These are phyloP conservation scores for Ianthella basta DNA, from an alignment of 37 sponge, comb jelly and placozoan species.

Conservation along the genomic window DNA sequence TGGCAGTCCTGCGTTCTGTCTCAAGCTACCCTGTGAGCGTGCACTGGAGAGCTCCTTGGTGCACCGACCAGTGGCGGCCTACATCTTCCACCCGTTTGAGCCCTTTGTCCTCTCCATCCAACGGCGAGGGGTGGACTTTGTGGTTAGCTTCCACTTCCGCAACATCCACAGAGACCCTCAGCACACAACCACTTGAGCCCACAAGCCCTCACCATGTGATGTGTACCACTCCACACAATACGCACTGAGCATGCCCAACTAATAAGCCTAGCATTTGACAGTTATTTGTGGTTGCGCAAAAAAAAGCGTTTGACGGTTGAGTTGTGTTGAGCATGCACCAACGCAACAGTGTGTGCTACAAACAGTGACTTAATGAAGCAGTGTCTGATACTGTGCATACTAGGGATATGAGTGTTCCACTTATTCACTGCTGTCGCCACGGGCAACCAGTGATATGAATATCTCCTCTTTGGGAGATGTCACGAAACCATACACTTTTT, in stretches of 20 bases:
- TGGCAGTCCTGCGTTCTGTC: conserved; percentile 46
- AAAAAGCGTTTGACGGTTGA: too few species aligned
- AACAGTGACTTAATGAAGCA: too few species aligned
- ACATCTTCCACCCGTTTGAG: conserved; percentile 92
- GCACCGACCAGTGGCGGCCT: conserved; percentile 75
- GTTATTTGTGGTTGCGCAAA: too few species aligned
- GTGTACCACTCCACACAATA: conserved; percentile 43
- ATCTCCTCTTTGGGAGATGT: conserved; percentile 58
- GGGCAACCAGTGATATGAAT: background rate
- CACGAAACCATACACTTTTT: conserved; percentile 69
- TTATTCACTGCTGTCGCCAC: background rate
- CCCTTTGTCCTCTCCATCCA: conserved; percentile 94
- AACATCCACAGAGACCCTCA: conserved; percentile 21
- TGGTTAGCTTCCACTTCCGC: conserved; percentile 86
- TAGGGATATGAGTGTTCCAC: too few species aligned
- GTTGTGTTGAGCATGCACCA: too few species aligned
- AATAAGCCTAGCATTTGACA: too few species aligned
- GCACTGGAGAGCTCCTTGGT: too few species aligned
- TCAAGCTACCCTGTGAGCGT: conserved; percentile 6
- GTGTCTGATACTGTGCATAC: too few species aligned
- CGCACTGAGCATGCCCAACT: too few species aligned
- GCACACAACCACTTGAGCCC: conserved; percentile 32
- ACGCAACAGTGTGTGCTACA: too few species aligned
- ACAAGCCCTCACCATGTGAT: conserved; percentile 48
- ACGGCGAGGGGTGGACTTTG: conserved; percentile 59